Percentiles rank a stretch among this genome's conserved stretches.
Evolutionary conservation across 2,113 vertebrate genomes (phyloP).

Genomic region (Carollia perspicillata): DNA sequence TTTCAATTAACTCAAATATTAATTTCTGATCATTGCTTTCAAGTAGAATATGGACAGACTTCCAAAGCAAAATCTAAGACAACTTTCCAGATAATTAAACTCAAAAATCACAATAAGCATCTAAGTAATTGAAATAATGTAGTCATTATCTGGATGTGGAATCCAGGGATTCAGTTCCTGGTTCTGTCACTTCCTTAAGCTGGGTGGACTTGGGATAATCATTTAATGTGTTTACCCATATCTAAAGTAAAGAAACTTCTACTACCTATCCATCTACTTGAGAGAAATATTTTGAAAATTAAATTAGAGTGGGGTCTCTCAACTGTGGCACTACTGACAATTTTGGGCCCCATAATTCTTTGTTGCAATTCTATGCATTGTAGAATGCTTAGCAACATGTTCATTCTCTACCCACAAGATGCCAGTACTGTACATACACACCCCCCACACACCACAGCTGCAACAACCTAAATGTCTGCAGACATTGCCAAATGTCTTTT

Average conservation of each 20-base stretch:
- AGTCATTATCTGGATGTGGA: neutral
- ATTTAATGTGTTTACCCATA: neutral
- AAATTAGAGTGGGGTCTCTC: neutral
- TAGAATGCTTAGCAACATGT: neutral
- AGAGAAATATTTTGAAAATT: conserved; percentile 35
- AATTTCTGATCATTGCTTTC: neutral
- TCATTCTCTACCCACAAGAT: neutral
- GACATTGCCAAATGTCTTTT: neutral
- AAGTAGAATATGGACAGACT: neutral
- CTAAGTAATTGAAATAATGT: neutral
- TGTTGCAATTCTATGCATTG: neutral
- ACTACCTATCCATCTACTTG: neutral
- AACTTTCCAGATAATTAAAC: neutral
- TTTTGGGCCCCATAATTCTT: neutral
- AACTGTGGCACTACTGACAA: neutral
- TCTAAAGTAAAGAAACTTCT: neutral
- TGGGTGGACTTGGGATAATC: neutral
- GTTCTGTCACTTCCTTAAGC: neutral
- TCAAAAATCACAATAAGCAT: neutral
- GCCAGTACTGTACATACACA: neutral
- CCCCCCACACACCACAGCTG: neutral
- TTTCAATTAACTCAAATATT: neutral
- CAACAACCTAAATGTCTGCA: neutral
- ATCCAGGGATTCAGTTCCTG: neutral
- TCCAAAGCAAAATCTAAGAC: conserved; percentile 24